Evolutionary conservation across 2,797 vertebrate species (phyloP).

Genomic region (Threskiornis aethiopicus): DNA sequence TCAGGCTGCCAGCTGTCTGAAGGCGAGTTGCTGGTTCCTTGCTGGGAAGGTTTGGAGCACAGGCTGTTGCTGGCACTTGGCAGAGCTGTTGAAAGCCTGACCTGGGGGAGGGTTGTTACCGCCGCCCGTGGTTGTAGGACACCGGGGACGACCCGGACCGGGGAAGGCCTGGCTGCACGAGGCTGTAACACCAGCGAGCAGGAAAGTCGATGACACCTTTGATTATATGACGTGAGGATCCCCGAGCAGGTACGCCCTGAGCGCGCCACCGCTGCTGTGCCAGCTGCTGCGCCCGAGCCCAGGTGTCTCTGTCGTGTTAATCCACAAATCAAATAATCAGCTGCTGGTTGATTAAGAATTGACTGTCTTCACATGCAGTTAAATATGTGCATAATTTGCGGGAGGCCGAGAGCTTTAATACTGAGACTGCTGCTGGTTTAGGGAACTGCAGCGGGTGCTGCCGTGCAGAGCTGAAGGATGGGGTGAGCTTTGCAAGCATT

Average conservation of each 20-base stretch:
- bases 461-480: background rate
- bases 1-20: background rate
- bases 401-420: background rate
- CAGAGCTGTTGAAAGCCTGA: background rate
- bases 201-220: background rate
- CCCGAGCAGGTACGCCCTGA: rapidly evolving
- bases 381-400: background rate
- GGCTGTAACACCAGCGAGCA: background rate
- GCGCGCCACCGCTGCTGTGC: rapidly evolving
- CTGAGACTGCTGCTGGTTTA: background rate
- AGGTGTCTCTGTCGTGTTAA: background rate
- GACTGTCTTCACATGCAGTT: background rate
- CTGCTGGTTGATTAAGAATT: background rate
- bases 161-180: background rate
- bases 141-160: rapidly evolving
- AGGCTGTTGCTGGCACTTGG: background rate
- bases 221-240: background rate
- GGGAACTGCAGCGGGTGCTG: background rate
- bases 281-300: background rate
- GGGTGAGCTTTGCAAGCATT: background rate
- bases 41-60: background rate
- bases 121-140: background rate
- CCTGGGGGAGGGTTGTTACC: background rate
- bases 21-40: background rate
- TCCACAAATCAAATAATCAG: background rate